phyloP scores from a whole-genome alignment of 2,797 vertebrate genomes.

The Danio kyathit region DNA sequence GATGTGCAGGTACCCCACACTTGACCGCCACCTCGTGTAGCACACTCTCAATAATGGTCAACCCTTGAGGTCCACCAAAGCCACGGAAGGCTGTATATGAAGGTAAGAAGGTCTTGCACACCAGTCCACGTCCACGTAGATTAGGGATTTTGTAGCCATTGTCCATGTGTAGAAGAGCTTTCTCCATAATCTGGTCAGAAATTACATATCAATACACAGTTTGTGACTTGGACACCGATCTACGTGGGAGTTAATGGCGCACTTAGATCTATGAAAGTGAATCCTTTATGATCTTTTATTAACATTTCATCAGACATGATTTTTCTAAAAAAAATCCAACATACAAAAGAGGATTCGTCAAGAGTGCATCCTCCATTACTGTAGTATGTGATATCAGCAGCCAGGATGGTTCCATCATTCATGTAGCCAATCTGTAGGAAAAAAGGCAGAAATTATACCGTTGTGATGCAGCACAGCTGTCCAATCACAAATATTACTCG shows the following conservation, averaged over 20 bases:
- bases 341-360: constrained; percentile 81
- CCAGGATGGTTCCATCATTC: constrained; percentile 80
- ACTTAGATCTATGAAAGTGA: not conserved
- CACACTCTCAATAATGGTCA: constrained; percentile 65
- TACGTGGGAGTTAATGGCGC: not conserved
- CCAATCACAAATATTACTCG: not conserved
- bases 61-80: constrained; percentile 67
- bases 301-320: not conserved
- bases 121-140: constrained; percentile 60
- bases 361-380: constrained; percentile 82
- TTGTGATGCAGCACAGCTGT: not conserved
- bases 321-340: constrained; percentile 36
- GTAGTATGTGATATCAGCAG: constrained; percentile 79
- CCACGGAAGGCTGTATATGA: constrained; percentile 68
- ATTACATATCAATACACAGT: not conserved
- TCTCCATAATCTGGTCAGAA: constrained; percentile 64
- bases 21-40: constrained; percentile 65
- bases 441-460: not conserved
- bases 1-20: constrained; percentile 61
- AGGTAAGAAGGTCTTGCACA: constrained; percentile 66
- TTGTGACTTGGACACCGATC: not conserved
- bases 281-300: not conserved
- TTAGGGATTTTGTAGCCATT: constrained; percentile 67
- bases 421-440: constrained; percentile 82
- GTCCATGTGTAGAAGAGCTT: constrained; percentile 69